Conservation (phyloP, 2,113 vertebrate species). For the Mesitornis unicolor region DNA sequence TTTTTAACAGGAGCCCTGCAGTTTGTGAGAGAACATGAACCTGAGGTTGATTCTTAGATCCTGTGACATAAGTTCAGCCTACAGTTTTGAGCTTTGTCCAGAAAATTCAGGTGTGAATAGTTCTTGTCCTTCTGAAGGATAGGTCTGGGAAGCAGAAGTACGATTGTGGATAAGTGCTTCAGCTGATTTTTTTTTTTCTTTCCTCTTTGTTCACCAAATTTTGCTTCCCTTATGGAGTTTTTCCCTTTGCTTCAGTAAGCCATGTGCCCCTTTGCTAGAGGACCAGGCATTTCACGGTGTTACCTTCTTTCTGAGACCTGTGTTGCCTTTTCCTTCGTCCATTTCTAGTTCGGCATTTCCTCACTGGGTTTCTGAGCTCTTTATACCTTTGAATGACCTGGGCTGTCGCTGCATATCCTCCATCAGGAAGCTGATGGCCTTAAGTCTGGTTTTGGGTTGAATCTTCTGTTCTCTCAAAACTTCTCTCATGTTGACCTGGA, state of each 20-base stretch:
- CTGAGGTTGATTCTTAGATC: neutral
- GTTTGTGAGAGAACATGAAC: neutral
- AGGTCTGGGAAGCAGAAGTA: neutral
- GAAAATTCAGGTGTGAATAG: neutral
- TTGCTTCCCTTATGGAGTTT: neutral
- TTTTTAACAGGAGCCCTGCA: neutral
- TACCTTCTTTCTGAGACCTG: neutral
- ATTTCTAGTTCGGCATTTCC: neutral
- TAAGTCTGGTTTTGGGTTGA: neutral
- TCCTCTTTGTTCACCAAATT: neutral
- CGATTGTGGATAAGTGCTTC: neutral
- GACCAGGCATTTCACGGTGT: neutral
- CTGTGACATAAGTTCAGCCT: neutral
- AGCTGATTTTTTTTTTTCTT: neutral
- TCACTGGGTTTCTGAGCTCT: neutral
- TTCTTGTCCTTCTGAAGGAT: neutral
- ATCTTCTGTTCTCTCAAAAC: neutral
- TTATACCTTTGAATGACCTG: neutral
- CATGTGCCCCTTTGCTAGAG: neutral
- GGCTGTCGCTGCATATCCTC: rapidly evolving
- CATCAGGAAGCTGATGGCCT: neutral
- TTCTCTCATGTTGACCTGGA: neutral
- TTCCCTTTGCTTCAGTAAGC: neutral
- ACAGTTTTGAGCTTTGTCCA: neutral
- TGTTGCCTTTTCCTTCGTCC: neutral